Conservation (phyloP, 92 coral and sea anemone genomes). For the Porites cylindrica region DNA sequence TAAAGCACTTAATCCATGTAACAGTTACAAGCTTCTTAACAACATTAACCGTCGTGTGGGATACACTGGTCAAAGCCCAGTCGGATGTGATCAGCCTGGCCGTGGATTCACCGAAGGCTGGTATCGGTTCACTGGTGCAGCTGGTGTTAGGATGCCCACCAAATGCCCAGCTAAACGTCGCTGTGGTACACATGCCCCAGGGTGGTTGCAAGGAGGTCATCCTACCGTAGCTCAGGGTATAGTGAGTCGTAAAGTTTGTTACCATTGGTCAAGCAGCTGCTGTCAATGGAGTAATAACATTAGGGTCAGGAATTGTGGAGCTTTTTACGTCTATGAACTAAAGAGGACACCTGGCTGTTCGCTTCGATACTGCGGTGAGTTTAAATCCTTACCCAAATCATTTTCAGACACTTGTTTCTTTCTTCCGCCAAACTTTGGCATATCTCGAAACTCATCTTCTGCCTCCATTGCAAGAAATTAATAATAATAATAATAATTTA, state of each 20-base stretch:
- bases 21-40: not conserved
- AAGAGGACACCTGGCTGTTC: not conserved
- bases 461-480: no score
- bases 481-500: no score
- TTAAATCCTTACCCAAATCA: no score
- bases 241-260: conserved; percentile 9
- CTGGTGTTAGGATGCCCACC: conserved; percentile 1
- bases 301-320: conserved; percentile 27
- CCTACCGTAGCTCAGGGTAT: not conserved
- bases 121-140: conserved; percentile 16
- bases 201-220: not conserved
- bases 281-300: conserved; percentile 17
- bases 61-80: not conserved
- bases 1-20: conserved; percentile 1
- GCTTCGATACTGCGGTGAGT: conserved; percentile 8
- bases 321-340: conserved; percentile 18
- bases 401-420: no score
- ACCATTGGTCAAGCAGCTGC: conserved; percentile 19
- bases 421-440: no score
- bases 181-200: conserved; percentile 30
- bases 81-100: not conserved
- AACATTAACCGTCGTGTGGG: not conserved
- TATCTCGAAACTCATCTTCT: no score
- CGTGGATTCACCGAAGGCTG: not conserved
- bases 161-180: not conserved